Percentiles rank a stretch among this genome's conserved stretches.
Conservation (phyloP, 2,113 vertebrate genomes). For the Rhinolophus ferrumequinum region DNA sequence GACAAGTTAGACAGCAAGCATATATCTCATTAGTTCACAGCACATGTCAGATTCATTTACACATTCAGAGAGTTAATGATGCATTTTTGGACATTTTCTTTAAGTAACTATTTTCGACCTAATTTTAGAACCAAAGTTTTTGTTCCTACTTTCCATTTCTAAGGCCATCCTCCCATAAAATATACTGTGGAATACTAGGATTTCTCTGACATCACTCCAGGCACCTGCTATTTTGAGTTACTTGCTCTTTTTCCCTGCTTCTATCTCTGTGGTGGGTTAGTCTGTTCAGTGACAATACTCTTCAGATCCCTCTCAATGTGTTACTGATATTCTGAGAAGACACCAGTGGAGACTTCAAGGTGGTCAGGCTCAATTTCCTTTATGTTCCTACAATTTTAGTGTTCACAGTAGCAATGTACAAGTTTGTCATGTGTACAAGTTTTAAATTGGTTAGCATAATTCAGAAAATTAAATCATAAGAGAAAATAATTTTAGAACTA, state of each 20-base stretch:
- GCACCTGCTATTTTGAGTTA: neutral
- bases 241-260: neutral
- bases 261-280: neutral
- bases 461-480: neutral
- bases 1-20: slow-evolving; percentile 49
- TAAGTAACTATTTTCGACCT: slow-evolving; percentile 54
- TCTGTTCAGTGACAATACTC: neutral
- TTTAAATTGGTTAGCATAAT: neutral
- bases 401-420: neutral
- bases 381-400: neutral
- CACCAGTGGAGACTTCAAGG: neutral
- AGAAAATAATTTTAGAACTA: neutral
- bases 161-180: neutral
- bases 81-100: slow-evolving; percentile 49
- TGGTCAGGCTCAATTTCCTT: neutral
- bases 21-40: slow-evolving; percentile 58
- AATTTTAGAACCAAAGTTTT: slow-evolving; percentile 30
- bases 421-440: neutral
- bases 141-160: neutral
- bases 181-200: neutral
- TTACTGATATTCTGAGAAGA: neutral
- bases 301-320: neutral
- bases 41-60: slow-evolving; percentile 64
- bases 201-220: neutral
- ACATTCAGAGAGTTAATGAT: slow-evolving; percentile 56